phyloP scores from a whole-genome alignment of 2,888 invertebrate genomes.

The Parnassius mnemosyne region DNA sequence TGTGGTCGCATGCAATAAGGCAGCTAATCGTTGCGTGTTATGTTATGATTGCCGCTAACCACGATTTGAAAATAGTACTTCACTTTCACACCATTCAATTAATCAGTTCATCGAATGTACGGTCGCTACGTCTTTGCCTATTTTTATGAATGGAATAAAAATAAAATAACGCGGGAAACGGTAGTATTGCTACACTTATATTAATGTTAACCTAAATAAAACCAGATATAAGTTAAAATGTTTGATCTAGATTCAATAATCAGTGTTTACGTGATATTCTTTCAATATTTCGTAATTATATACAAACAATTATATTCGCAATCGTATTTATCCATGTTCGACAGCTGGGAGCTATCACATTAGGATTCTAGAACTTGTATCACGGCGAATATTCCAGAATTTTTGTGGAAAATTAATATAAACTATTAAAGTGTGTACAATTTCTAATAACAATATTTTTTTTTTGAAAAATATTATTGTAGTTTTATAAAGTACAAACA shows the following conservation, averaged over 20 bases:
- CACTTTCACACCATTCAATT: conserved; percentile 8
- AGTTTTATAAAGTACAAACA: no score
- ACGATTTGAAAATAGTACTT: no score
- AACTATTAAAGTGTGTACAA: background rate
- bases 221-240: conserved; percentile 7
- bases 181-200: background rate
- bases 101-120: conserved; percentile 1
- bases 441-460: background rate
- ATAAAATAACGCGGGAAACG: background rate
- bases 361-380: background rate
- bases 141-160: conserved; percentile 2
- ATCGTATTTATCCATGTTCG: background rate
- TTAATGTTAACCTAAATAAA: conserved; percentile 17
- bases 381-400: background rate
- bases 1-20: no score
- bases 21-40: no score
- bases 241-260: conserved; percentile 12
- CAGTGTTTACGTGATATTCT: conserved; percentile 22
- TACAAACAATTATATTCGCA: conserved; percentile 21
- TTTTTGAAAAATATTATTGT: no score
- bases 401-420: background rate
- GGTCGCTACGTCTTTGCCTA: conserved; percentile 3
- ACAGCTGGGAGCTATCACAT: conserved; percentile 9
- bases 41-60: no score
- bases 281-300: conserved; percentile 22